These are phyloP conservation scores for Aphis gossypii DNA, from an alignment of 1,140 invertebrate species.

Conservation along the genomic window DNA sequence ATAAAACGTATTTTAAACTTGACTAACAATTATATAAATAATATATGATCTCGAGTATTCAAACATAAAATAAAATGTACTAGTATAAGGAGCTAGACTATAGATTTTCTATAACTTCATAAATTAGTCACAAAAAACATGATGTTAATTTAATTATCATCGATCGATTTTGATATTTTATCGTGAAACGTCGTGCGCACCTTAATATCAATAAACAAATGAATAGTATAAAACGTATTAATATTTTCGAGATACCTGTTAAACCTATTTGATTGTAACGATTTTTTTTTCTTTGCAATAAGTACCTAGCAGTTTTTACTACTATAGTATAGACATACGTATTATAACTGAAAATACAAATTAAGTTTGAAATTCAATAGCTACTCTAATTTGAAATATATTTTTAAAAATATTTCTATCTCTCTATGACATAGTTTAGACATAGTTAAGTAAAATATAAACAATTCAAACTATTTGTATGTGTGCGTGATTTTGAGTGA, in stretches of 20 bases:
- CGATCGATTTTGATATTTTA: not conserved
- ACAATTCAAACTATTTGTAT: not conserved
- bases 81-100: not conserved
- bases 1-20: too few species aligned
- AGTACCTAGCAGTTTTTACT: too few species aligned
- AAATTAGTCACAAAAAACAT: too few species aligned
- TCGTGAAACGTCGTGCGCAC: not conserved
- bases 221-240: not conserved
- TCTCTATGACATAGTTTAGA: not conserved
- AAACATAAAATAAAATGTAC: not conserved
- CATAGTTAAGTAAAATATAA: not conserved
- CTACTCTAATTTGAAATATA: not conserved
- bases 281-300: not conserved
- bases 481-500: conserved; percentile 11
- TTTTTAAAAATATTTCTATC: not conserved
- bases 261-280: not conserved
- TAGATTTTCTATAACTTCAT: not conserved
- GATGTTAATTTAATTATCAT: not conserved
- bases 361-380: not conserved
- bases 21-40: not conserved
- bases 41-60: not conserved
- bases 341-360: not conserved
- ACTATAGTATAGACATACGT: not conserved
- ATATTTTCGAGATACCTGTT: not conserved
- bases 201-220: too few species aligned